phyloP scores from a whole-genome alignment of 2,797 vertebrate species.

The Chelmon rostratus region DNA sequence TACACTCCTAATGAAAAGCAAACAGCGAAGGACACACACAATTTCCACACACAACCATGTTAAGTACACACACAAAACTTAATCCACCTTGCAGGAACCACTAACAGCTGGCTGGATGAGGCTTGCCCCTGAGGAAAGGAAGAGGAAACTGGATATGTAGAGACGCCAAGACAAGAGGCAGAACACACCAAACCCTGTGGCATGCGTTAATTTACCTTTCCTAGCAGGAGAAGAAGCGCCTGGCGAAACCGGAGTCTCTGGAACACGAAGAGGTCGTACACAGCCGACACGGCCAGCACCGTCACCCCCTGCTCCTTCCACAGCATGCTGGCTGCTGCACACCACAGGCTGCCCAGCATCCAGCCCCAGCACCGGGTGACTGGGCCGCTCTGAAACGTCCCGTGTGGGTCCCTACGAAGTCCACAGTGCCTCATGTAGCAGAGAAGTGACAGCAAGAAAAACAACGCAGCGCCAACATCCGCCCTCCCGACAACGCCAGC shows the following conservation, averaged over 20 bases:
- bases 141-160: constrained; percentile 59
- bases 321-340: constrained; percentile 93
- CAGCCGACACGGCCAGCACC: constrained; percentile 91
- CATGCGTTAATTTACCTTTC: constrained; percentile 88
- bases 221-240: constrained; percentile 85
- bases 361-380: constrained; percentile 87
- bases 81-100: constrained; percentile 56
- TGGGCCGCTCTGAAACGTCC: constrained; percentile 23
- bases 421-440: constrained; percentile 92
- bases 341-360: constrained; percentile 91
- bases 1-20: constrained; percentile 68
- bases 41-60: constrained; percentile 29
- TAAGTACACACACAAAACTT: constrained; percentile 36
- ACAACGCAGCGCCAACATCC: constrained; percentile 92
- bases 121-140: constrained; percentile 58
- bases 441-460: constrained; percentile 92
- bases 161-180: constrained; percentile 30
- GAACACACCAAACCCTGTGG: constrained; percentile 65
- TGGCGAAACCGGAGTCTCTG: constrained; percentile 91
- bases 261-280: constrained; percentile 95
- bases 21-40: constrained; percentile 42
- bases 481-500: constrained; percentile 93
- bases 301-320: constrained; percentile 99
- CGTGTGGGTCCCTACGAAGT: constrained; percentile 65
- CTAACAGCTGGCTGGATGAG: constrained; percentile 57